Evolutionary conservation across 2,113 vertebrate species (phyloP), one percentile per base, ranked within the genome.

Genomic region (Nicator chloris): DNA sequence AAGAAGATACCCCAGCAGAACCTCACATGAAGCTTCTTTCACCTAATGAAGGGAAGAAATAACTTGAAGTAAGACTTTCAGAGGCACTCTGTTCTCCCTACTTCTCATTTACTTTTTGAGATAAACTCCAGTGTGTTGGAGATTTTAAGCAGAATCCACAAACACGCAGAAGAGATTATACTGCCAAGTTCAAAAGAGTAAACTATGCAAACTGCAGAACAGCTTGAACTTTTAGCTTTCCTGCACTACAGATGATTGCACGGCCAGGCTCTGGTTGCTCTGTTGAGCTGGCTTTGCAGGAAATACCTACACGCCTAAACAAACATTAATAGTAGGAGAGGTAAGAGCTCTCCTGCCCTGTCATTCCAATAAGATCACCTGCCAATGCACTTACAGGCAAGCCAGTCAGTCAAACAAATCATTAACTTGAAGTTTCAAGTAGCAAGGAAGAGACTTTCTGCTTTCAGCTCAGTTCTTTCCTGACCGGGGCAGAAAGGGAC

Each of bases 161-260:
- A 82, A 91, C 50, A 93, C 2, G 28, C 51, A 84, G 39, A 83
- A 86, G 45, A 82, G 21, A 81, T 75, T 85, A 77, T 75, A 71
- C 35, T 89, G 75, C 49, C 78, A 94, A 90, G 60, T 84, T 92
- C 86, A 53, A 69, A 60, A 87, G 33, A 90, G 51, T 87, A 79
- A 95, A 81, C 75, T 86, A 20, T 27, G 40, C 53, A 64, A 88
- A 72, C 51, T 61, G 53, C 37, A 82, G 76, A 91, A 91, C 59
- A 70, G 47, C 86, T 90, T 94, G 81, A 88, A 85, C 92, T 96
- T 87, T 66, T 51, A 72, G 39, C 42, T 76, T 89, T 91, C 64
- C 53, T 76, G 44, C 15, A 40, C 56, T 73, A 57, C 47, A 89
- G 60, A 65, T 61, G 28, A 68, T 69, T 63, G 14, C 15, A 13